These are phyloP conservation scores for Selene dorsalis DNA, from an alignment of 2,797 vertebrate species.

Conservation along the genomic window DNA sequence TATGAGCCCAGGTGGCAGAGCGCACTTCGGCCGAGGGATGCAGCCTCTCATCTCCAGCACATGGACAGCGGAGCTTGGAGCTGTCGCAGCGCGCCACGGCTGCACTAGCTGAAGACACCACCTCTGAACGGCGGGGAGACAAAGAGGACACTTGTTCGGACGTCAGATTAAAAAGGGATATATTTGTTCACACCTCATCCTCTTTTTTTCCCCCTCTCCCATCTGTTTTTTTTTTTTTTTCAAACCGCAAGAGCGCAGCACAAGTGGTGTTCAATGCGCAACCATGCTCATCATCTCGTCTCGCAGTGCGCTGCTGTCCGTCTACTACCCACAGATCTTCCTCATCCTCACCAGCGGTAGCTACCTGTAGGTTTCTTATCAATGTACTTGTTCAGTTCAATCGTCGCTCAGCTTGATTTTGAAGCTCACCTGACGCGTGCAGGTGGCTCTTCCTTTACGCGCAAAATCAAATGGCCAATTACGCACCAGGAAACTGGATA, in stretches of 20 bases:
- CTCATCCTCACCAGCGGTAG: slow-evolving; percentile 98
- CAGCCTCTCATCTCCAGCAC: slow-evolving; percentile 83
- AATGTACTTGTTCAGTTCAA: slow-evolving; percentile 34
- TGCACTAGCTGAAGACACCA: slow-evolving; percentile 76
- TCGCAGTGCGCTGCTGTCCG: slow-evolving; percentile 93
- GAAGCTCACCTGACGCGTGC: not conserved
- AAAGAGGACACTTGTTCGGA: slow-evolving; percentile 68
- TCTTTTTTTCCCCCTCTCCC: not conserved
- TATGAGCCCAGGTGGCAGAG: slow-evolving; percentile 84
- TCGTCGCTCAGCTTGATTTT: not conserved
- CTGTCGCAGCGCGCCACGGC: slow-evolving; percentile 80
- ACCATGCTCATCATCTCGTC: slow-evolving; percentile 94
- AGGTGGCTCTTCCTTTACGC: not conserved
- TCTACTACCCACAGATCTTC: slow-evolving; percentile 97
- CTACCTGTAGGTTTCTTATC: slow-evolving; percentile 92
- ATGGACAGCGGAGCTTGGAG: slow-evolving; percentile 84
- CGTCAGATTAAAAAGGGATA: slow-evolving; percentile 48
- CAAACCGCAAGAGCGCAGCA: slow-evolving; percentile 61
- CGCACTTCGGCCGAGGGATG: slow-evolving; percentile 87
- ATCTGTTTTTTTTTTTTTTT: slow-evolving; percentile 21
- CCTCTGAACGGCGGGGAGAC: slow-evolving; percentile 57
- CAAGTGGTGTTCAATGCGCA: slow-evolving; percentile 81
- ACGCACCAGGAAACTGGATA: slow-evolving; percentile 21
- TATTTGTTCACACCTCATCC: slow-evolving; percentile 14
- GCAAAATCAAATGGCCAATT: slow-evolving; percentile 42